Evolutionary conservation across 2,888 invertebrate genomes (phyloP).

Genomic region (Criorhina ranunculi): DNA sequence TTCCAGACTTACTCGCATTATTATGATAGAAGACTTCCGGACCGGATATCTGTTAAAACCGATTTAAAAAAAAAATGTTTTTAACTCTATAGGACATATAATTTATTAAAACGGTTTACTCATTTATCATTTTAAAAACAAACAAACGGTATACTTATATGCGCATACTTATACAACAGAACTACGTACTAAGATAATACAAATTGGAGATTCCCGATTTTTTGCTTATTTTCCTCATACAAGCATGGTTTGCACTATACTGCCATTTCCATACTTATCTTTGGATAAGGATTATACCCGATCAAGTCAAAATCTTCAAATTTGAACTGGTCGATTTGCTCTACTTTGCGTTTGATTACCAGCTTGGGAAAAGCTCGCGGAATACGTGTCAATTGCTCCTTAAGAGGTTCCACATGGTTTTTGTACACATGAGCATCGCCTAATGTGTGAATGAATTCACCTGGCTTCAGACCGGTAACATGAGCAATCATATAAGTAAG

Average conservation of each 20-base stretch:
- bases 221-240: too few relatives aligned
- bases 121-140: too few relatives aligned
- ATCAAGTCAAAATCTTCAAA: slow-evolving; percentile 93
- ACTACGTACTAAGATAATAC: too few relatives aligned
- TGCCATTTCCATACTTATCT: slow-evolving; percentile 94
- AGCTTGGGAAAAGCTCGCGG: slow-evolving; percentile 94
- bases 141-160: too few relatives aligned
- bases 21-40: too few relatives aligned
- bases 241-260: slow-evolving; percentile 58
- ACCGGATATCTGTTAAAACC: too few relatives aligned
- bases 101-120: too few relatives aligned
- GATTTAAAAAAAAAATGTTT: too few relatives aligned
- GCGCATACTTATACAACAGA: too few relatives aligned
- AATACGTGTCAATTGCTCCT: slow-evolving; percentile 90
- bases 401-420: slow-evolving; percentile 94
- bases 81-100: too few relatives aligned
- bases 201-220: too few relatives aligned
- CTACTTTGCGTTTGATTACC: slow-evolving; percentile 89
- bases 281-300: slow-evolving; percentile 94
- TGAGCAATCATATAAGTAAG: slow-evolving; percentile 98
- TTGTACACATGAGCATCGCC: slow-evolving; percentile 98
- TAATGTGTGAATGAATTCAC: slow-evolving; percentile 96
- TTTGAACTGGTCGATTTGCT: slow-evolving; percentile 93
- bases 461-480: slow-evolving; percentile 95
- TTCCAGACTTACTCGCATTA: too few relatives aligned